phyloP scores from a whole-genome alignment of 1,140 invertebrate genomes.

The Leptinotarsa undecemlineata region DNA sequence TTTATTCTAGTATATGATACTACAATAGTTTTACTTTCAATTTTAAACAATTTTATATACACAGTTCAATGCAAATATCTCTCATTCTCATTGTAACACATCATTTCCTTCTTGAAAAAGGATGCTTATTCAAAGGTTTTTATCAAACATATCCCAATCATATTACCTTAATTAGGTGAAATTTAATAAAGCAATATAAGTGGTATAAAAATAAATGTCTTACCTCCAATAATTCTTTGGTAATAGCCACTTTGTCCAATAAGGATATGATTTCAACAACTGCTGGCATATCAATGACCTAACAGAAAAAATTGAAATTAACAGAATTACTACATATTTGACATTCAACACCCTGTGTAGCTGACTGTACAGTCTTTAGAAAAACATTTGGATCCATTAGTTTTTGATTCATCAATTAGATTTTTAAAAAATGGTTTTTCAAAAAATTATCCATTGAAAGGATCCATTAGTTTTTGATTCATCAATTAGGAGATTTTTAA shows the following conservation, averaged over 20 bases:
- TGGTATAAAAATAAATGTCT: constrained; percentile 35
- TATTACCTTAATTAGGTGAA: too few relatives aligned
- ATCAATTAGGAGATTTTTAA: not conserved
- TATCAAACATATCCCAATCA: too few relatives aligned
- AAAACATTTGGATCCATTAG: not conserved
- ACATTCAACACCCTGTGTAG: constrained; percentile 32
- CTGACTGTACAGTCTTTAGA: constrained; percentile 29
- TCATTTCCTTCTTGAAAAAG: too few relatives aligned
- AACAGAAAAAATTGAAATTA: constrained; percentile 52
- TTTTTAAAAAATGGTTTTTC: not conserved
- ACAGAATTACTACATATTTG: constrained; percentile 4
- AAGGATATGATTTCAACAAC: constrained; percentile 90
- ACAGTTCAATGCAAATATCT: not conserved
- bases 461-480: not conserved
- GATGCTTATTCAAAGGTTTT: too few relatives aligned
- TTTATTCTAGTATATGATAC: too few relatives aligned
- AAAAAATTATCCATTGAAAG: not conserved
- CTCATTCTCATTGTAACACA: not conserved
- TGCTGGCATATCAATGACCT: constrained; percentile 93
- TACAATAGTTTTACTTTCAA: not conserved
- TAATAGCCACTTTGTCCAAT: constrained; percentile 90
- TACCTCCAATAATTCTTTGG: constrained; percentile 93
- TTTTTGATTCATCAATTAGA: not conserved
- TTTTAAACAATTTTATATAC: not conserved
- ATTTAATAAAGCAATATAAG: too few relatives aligned